Evolutionary conservation across 2,888 invertebrate genomes (phyloP), one percentile per base, ranked within the genome.

Genomic region (Gonocerus acuteangulatus): DNA sequence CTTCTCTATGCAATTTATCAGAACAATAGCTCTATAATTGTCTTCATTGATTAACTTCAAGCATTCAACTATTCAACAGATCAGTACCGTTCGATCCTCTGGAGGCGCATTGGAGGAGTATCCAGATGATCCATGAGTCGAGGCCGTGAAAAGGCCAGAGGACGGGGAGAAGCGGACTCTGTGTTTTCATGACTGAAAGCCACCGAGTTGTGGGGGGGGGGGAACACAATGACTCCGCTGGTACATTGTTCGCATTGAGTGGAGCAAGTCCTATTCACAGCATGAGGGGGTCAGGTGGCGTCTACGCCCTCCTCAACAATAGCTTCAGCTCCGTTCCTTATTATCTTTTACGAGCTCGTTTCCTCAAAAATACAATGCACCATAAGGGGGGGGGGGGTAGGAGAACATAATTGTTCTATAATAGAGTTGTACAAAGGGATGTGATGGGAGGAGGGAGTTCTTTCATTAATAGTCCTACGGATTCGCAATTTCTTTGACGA

Each of bases 311-410:
- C 16, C n/a, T 4, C 47, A 22, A 21, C 45, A 57, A 32, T 45
- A 6, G 39, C 15, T n/a, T 15, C 15, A 6, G 23, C 45, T 34
- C 34, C 19, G 18, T 45, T 57, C 57, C 47, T 57, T 57, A 57
- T 57, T 57, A 57, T 57, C 57, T 57, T 57, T 57, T 57, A 57
- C 57, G 57, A 57, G 57, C 57, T 57, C 57, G 57, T 57, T 57
- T 57, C 57, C 57, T 57, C 57, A 57, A 57, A 57, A 57, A 45
- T 57, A 57, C 57, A 57, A 57, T 57, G 57, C 57, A 22, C 32
- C 45, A 16, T 54, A 22, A 21, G 36, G 21, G 22, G 34, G 36
- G n/a, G n/a, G n/a, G 11, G 32, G 51, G 7, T 11, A 15, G n/a
- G 39, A 39, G 39, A 42, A 54, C 54, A 54, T 54, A 54, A 54